Base-by-base conservation (phyloP, 2,797 vertebrate genomes). In the Galagoides demidoff region DNA sequence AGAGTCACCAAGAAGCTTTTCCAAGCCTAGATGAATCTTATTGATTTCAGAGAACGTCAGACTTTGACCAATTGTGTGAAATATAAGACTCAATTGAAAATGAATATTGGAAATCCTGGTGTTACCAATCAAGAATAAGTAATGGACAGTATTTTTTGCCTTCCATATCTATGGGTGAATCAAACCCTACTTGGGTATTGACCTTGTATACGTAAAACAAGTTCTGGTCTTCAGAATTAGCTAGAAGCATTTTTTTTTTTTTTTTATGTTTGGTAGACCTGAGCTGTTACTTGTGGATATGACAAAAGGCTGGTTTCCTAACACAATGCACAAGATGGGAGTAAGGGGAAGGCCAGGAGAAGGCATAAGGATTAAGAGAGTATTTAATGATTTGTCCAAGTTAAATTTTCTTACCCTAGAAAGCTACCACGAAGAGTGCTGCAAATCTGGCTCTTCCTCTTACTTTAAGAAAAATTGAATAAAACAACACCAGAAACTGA, bases 41-140 rank as follows among this genome's bases (percentile, higher is more conserved):
- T 4, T 76, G 63, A 93, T 74, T 94, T 71, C 37, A 57, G 20
- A 90, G 25, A 79, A 85, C 1, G 59, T n/a, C 4, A 87, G 17
- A 6, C 2, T 34, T 61, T 90, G 27, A 20, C 5, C 52, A 74
- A 23, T 71, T 90, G n/a, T 89, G n/a, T 85, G 13, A 11, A 52
- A 57, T 63, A 4, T 68, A 64, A 85, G 9, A 88, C 3, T 25
- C 17, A 82, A 10, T 57, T 74, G 34, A 87, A 73, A 91, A 76
- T 84, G 10, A 84, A 11, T 29, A 4, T n/a, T 55, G 31, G 10
- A 73, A 13, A 81, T 29, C 19, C 20, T 73, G 1, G 3, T 64
- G 29, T 71, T 73, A 29, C 7, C n/a, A 83, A 97, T n/a, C 13
- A 39, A 95, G 68, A 78, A 73, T n/a, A 86, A 91, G 29, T 63